Base-by-base conservation (phyloP, 23 tunicate species). In the Clavelina lepadiformis region DNA sequence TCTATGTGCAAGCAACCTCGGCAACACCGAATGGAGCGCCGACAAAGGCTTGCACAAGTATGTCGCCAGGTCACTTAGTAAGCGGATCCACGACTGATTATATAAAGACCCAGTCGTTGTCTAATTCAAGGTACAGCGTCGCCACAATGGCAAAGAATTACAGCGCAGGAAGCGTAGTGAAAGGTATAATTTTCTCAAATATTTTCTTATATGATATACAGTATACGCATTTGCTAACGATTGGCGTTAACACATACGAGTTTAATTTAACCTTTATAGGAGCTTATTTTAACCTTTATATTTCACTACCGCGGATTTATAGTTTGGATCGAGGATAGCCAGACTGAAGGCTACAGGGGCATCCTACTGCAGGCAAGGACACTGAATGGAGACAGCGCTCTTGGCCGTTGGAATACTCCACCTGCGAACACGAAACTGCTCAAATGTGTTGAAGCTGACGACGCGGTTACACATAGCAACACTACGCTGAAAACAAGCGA, bases 301-400 rank as follows among this genome's bases (percentile, higher is more conserved):
- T n/a, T n/a, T n/a, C n/a, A n/a, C n/a, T n/a, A n/a, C n/a, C n/a
- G n/a, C n/a, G n/a, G n/a, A n/a, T 7, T 2, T 1, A 30, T 65
- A 71, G 77, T 71, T 7, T 56, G 65, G 65, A 55, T 71, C 33
- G n/a, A 57, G 31, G 77, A 55, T 29, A 56, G 26, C 37, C 28
- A 5, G 46, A 38, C 38, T 2, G 36, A 50, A 5, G 77, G 77
- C 21, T 71, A 71, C 33, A 65, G 77, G 1, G 77, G 77, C 63
- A 22, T 71, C 29, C 61, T 71, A 22, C 50, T 71, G 44, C 77
- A 71, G 56, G 77, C 77, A 33, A 33, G 77, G 23, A 55, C 44
- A 4, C 33, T 56, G 2, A 34, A 34, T 26, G 56, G 46, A 30
- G 20, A 38, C 23, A 27, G 35, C 1, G 51, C 77, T 28, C 64